Evolutionary conservation across 64 coral and sea anemone species (phyloP), one percentile per base, ranked within the genome.

Genomic region (Trachythela sp.): DNA sequence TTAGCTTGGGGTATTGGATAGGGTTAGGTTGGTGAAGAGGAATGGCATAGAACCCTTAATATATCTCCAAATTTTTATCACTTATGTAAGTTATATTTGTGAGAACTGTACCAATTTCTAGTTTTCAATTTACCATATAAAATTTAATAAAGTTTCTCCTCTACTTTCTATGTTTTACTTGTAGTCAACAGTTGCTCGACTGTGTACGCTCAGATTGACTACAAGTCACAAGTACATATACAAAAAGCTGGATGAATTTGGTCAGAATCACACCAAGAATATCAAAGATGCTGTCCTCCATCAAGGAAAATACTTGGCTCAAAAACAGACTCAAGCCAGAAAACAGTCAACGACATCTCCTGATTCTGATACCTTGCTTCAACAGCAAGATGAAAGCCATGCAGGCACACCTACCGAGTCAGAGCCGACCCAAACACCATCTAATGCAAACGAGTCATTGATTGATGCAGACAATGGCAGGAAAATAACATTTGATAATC

Each of bases 161-260:
- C n/a, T n/a, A n/a, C n/a, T n/a, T n/a, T n/a, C n/a, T n/a, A n/a
- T n/a, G n/a, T n/a, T 52, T 52, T 52, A 15, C 49, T 72, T 72
- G 33, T 72, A 72, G 68, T 27, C 68, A 10, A 72, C 68, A 31
- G 68, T 72, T 72, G 68, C 68, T 35, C 68, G 68, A 31, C 13
- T 72, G 68, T 72, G 17, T 31, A 72, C 68, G 17, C 68, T 72
- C 17, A 27, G n/a, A 27, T 35, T 72, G 29, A 72, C 33, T 10
- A 72, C 68, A 72, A 31, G n/a, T 31, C 68, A 72, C 33, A 72
- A 72, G 11, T 72, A 72, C 68, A 13, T 72, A 10, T 72, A 72
- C 68, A 72, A 72, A 26, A 72, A 72, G 9, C 68, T 72, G 24
- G 33, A 72, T 35, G 68, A 72, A 72, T 72, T 31, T 72, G 68